phyloP scores from a whole-genome alignment of 2,113 vertebrate species.

The Canis aureus region DNA sequence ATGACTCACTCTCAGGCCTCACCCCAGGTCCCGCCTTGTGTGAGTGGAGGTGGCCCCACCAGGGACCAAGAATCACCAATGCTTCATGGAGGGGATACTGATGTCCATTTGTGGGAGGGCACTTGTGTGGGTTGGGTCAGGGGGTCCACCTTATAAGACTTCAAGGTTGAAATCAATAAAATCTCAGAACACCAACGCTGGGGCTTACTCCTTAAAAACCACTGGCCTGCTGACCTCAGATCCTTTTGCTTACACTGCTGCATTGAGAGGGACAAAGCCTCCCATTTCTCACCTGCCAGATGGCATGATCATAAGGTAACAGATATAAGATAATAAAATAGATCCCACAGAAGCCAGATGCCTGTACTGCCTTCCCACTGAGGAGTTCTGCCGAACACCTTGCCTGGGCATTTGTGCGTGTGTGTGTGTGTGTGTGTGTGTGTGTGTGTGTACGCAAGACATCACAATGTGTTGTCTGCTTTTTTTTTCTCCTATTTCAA shows the following conservation, averaged over 20 bases:
- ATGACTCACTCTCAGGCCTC: neutral
- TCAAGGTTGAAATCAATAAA: neutral
- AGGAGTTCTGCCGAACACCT: neutral
- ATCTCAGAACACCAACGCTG: neutral
- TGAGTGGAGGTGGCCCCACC: neutral
- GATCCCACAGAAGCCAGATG: neutral
- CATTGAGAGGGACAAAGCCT: neutral
- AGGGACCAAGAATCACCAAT: neutral
- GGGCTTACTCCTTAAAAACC: neutral
- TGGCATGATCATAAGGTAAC: neutral
- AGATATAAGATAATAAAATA: neutral
- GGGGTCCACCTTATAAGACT: neutral
- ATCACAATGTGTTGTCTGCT: neutral
- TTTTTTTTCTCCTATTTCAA: slow-evolving; percentile 1
- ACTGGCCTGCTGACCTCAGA: neutral
- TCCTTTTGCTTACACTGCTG: neutral
- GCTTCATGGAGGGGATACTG: neutral
- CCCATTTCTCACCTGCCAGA: neutral
- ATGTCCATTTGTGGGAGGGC: neutral
- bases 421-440: neutral
- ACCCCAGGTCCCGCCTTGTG: slow-evolving; percentile 29
- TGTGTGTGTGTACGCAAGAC: neutral
- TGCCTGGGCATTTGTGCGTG: neutral
- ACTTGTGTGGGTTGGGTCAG: neutral
- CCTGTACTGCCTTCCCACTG: neutral